Evolutionary conservation across 2,797 vertebrate species (phyloP).

Genomic region (Anguilla megastoma): DNA sequence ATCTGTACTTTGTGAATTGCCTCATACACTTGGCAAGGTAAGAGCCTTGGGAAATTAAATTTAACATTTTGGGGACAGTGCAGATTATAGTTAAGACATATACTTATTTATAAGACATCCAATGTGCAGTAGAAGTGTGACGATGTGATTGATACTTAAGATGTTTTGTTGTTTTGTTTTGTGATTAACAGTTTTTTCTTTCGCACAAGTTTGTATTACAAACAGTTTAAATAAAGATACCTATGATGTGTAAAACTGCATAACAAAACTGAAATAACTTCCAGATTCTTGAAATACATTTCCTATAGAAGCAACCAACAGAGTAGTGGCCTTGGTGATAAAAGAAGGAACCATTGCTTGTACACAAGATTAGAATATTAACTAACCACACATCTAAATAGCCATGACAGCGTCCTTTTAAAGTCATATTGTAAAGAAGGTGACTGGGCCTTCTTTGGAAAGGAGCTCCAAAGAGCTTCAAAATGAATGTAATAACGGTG

Average conservation of each 20-base stretch:
- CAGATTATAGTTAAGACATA: neutral
- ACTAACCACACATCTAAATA: neutral
- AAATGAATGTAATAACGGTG: neutral
- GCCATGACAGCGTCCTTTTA: neutral
- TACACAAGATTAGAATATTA: neutral
- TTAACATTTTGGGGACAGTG: neutral
- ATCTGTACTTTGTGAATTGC: neutral
- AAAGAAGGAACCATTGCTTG: neutral
- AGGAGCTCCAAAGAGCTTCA: neutral
- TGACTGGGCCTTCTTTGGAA: neutral
- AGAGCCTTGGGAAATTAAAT: neutral
- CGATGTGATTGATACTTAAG: neutral
- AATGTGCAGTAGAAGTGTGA: neutral
- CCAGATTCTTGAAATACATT: neutral
- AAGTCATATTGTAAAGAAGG: neutral
- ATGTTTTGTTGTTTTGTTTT: neutral
- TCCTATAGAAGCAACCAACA: neutral
- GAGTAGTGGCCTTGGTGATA: neutral
- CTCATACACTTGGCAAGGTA: constrained; percentile 15
- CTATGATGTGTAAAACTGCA: neutral
- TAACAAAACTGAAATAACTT: neutral
- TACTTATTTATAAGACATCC: neutral
- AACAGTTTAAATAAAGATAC: too few relatives aligned
- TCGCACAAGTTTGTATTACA: too few relatives aligned
- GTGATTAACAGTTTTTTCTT: too few relatives aligned